Evolutionary conservation across 2,797 vertebrate species (phyloP).

Genomic region (Cossypha dichroa): DNA sequence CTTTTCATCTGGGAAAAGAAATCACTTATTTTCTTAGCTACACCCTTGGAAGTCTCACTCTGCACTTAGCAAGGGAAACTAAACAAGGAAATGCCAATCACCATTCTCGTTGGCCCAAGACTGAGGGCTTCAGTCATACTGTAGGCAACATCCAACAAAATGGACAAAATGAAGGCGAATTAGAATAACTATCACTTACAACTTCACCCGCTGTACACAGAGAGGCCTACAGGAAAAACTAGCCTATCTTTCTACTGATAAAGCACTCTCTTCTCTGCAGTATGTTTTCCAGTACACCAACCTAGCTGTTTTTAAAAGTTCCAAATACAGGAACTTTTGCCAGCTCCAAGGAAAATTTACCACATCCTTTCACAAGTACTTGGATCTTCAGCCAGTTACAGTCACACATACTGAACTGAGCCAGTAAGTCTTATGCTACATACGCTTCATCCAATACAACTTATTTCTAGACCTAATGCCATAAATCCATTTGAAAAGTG

Average conservation of each 20-base stretch:
- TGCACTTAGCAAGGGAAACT: background rate
- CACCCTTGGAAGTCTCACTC: background rate
- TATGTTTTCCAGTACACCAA: background rate
- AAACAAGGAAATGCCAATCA: background rate
- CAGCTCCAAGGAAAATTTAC: conserved; percentile 35
- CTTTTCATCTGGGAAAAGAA: conserved; percentile 3
- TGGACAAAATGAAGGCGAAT: rapidly evolving
- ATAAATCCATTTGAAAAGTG: background rate
- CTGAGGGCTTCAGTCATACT: background rate
- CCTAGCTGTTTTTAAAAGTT: background rate
- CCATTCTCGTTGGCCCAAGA: background rate
- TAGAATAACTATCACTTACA: background rate
- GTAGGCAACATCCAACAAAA: background rate
- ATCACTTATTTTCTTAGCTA: conserved; percentile 24
- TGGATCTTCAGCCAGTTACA: background rate
- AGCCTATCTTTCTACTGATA: background rate
- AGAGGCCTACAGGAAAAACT: background rate
- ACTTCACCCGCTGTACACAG: background rate
- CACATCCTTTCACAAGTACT: conserved; percentile 20
- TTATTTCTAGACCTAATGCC: background rate
- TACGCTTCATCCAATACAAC: background rate
- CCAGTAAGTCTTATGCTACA: background rate
- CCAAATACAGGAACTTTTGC: background rate
- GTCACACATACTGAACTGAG: background rate
- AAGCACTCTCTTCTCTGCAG: background rate